Percentiles rank a stretch among this genome's conserved stretches.
Conservation (phyloP, 1,140 invertebrate species). For the Epicauta chinensis region DNA sequence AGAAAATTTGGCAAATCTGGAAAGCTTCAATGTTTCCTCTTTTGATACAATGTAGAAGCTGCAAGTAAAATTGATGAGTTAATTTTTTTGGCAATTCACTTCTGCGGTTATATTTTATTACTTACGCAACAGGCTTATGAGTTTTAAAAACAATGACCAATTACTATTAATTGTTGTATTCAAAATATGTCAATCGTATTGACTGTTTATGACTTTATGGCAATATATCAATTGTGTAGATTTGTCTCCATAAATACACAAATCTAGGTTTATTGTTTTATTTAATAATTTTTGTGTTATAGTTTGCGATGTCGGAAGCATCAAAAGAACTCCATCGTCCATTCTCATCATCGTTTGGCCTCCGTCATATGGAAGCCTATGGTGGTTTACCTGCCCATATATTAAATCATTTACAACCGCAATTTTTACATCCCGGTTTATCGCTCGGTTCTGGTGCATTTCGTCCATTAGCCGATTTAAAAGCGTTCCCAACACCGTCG, state of each 20-base stretch:
- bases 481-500: constrained; percentile 47
- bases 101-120: constrained; percentile 4
- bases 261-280: too few relatives aligned
- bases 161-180: not conserved
- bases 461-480: constrained; percentile 41
- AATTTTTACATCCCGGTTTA: constrained; percentile 45
- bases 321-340: constrained; percentile 41
- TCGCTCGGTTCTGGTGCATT: constrained; percentile 41
- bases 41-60: too few relatives aligned
- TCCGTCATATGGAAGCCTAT: constrained; percentile 51
- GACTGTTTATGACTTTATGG: not conserved
- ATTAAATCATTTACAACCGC: constrained; percentile 48
- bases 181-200: not conserved
- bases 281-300: constrained; percentile 24
- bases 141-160: constrained; percentile 11
- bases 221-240: constrained; percentile 31
- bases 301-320: constrained; percentile 41
- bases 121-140: too few relatives aligned
- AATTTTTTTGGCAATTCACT: too few relatives aligned
- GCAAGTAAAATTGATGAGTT: too few relatives aligned
- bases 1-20: too few relatives aligned
- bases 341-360: constrained; percentile 45
- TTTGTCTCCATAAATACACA: too few relatives aligned
- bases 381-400: constrained; percentile 48
- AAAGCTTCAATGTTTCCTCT: too few relatives aligned